These are phyloP conservation scores for Vultur gryphus DNA, from an alignment of 2,797 vertebrate genomes.

Conservation along the genomic window DNA sequence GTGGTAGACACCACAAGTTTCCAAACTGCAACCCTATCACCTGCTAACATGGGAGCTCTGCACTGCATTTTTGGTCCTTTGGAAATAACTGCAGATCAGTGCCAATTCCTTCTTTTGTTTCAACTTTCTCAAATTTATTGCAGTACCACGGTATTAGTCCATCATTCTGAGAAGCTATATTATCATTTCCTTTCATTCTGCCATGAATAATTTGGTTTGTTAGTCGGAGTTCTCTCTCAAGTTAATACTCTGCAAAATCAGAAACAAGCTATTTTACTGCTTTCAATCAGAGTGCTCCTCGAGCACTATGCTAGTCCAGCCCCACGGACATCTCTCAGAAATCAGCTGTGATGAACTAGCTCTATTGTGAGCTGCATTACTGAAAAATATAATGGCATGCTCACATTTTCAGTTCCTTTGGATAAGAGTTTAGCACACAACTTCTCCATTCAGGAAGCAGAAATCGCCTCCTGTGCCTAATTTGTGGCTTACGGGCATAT, in stretches of 20 bases:
- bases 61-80: neutral
- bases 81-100: neutral
- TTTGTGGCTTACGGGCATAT: neutral
- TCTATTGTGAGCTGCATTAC: neutral
- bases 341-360: neutral
- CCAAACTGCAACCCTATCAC: neutral
- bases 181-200: neutral
- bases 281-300: neutral
- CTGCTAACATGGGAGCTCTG: neutral
- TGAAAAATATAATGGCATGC: neutral
- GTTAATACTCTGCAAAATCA: neutral
- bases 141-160: neutral
- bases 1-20: neutral
- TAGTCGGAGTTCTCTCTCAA: neutral
- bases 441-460: neutral
- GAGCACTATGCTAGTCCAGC: neutral
- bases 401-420: neutral
- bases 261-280: neutral
- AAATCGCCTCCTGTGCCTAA: neutral
- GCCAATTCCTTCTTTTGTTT: neutral
- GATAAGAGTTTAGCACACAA: neutral
- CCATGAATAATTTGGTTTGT: neutral
- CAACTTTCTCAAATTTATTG: neutral
- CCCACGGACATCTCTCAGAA: neutral
- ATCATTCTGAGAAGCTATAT: neutral